phyloP scores from a whole-genome alignment of 2,113 vertebrate genomes.

The Phoxinus phoxinus region DNA sequence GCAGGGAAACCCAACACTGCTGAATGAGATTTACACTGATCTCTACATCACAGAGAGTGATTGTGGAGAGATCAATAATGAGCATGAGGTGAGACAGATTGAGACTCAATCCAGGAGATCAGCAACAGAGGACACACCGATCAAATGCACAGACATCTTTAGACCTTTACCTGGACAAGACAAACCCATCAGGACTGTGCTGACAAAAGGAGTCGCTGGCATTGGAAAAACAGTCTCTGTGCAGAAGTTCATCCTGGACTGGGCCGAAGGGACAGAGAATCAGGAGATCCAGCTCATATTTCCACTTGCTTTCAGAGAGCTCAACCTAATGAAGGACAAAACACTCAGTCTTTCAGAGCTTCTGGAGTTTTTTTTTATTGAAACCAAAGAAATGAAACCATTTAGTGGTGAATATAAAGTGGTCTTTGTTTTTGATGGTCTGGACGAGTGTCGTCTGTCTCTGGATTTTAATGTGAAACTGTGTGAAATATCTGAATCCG shows the following conservation, averaged over 20 bases:
- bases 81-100: conserved; percentile 32
- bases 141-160: background rate
- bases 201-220: too few species aligned
- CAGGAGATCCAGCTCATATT: too few species aligned
- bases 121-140: background rate
- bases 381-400: background rate
- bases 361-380: background rate
- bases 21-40: conserved; percentile 50
- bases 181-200: too few species aligned
- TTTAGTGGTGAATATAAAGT: background rate
- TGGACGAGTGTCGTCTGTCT: too few species aligned
- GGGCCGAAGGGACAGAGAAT: too few species aligned
- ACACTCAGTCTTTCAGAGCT: background rate
- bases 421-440: too few species aligned
- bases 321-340: too few species aligned
- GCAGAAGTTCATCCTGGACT: too few species aligned
- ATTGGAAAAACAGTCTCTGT: too few species aligned
- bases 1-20: conserved; percentile 1
- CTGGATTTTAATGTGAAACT: too few species aligned
- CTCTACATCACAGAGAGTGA: conserved; percentile 45
- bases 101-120: background rate
- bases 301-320: too few species aligned
- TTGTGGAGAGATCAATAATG: conserved; percentile 8
- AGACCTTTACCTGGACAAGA: conserved; percentile 6
- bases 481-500: too few species aligned